Evolutionary conservation across 2,888 invertebrate genomes (phyloP), one percentile per base, ranked within the genome.

Genomic region (Lasioglossum calceatum): DNA sequence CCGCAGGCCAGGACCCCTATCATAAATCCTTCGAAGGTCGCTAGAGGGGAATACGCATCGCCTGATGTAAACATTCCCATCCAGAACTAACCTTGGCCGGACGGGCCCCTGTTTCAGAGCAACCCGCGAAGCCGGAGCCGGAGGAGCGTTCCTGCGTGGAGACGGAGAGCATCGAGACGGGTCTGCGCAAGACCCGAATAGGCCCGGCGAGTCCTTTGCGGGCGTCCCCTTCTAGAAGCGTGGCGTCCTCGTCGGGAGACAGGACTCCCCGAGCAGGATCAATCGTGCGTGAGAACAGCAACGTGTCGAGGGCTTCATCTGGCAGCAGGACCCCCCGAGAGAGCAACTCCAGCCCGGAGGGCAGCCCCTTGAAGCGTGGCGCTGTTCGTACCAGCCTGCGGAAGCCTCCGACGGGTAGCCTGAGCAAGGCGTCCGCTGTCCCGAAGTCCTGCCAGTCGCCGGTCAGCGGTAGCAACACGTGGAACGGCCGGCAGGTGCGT

Each of bases 151-250:
- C 94, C 47, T 94, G 94, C 88, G 94, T 94, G 64, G 94, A 94
- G 71, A 95, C 94, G 1, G 94, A 95, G 2, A 95, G 97, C 92
- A 96, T 97, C 90, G 97, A 96, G 92, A 97, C 97, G 2, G 97
- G 97, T 7, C 95, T 97, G 4, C 96, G 97, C 36, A 97, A 97
- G 95, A 97, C 97, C 0, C 97, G 93, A 67, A 87, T 92, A 42
- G 90, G 91, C 1, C 91, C 91, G 1, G 89, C 91, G 74, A 94
- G 93, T 80, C 94, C 94, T 2, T 71, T 93, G 39, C 88, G 93
- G 39, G 89, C 88, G 2, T 93, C 94, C 0, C 93, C 93, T 0
- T 93, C 94, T 14, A 91, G 93, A 73, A 93, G 93, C 79, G 85
- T 91, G 23, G 87, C 93, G 10, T 93, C 93, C 8, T 92, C 92